Base-by-base conservation (phyloP, 2,888 invertebrate genomes). In the Barypeithes pellucidus region DNA sequence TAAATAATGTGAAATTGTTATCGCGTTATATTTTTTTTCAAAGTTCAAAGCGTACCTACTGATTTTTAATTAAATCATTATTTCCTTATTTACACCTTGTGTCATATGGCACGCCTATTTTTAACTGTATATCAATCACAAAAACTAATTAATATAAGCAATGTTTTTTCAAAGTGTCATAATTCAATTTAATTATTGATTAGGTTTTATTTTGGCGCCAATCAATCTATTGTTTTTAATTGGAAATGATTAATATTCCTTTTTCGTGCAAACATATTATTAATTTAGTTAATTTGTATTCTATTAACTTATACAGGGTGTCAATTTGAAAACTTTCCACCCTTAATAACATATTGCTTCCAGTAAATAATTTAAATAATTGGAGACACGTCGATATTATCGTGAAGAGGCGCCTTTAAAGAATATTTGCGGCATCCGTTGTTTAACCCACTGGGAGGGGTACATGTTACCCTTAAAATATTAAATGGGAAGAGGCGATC, bases 161-260 rank as follows among this genome's bases (percentile, higher is more conserved):
- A 18, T 47, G 9, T 20, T 47, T 9, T 43, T 47, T 20, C 7
- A 47, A 20, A 12, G 20, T 47, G 47, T 47, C 9, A 20, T 47
- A 47, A 47, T 18, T 47, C 20, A 8, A 47, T 47, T 43, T 20
- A 47, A 47, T 20, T 47, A 11, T 47, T 47, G 18, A 20, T 43
- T 43, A 43, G 16, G 1, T 8, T 14, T 43, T 43, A 39, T 12
- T n/a, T 43, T 16, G 2, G 20, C 47, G 20, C 47, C 47, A n/a
- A 20, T 47, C 20, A 20, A 20, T 47, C 47, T 20, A 18, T 47
- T 47, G 47, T 47, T 16, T 47, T 20, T 11, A 47, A 47, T 47
- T 11, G 9, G 11, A 20, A 47, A 11, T 47, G 18, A 47, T 47
- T 47, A 11, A 20, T 8, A 20, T 18, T 47, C 4, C 5, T 1